Evolutionary conservation across 2,888 invertebrate genomes (phyloP), one percentile per base, ranked within the genome.

Genomic region (Ophraella communa): DNA sequence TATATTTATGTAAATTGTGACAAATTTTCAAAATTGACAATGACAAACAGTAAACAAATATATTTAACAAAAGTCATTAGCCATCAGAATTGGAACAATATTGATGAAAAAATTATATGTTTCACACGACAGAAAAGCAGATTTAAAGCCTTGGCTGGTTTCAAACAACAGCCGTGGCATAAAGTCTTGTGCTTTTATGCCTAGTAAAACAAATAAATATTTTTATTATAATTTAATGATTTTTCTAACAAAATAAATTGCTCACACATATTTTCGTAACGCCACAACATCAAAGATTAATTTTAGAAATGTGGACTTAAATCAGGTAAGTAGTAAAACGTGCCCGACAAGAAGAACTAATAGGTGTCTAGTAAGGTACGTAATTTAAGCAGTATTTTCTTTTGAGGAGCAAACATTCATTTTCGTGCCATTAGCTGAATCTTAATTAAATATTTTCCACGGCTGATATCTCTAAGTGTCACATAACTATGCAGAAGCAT

Each of bases 361-460:
- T 77, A 77, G 76, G 74, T 73, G 77, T 74, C 76, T 74, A 64
- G 65, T 62, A 66, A 67, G 71, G 71, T 74, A 71, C 74, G 74
- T 73, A 73, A 76, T 73, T 75, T 74, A 73, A 73, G 70, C 74
- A 72, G 74, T 59, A 64, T 73, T 75, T 76, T 74, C 74, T 75
- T 75, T 55, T 68, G 73, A 74, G 73, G 72, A 69, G 75, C 75
- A 75, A 77, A 77, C 76, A 76, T 78, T 78, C 78, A 76, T 78
- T 78, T 75, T 74, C 71, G 73, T 73, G 77, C 79, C 77, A 78
- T 79, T 79, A 79, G 76, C 75, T 74, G 78, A 80, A 80, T 79
- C 80, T 80, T 80, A 81, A 82, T 83, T 83, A 83, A 83, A 82
- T 82, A 82, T 80, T 82, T 82, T 82, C 80, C 75, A 76, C 77